Evolutionary conservation across 2,797 vertebrate genomes (phyloP), one percentile per base, ranked within the genome.

Genomic region (Acridotheres tristis): DNA sequence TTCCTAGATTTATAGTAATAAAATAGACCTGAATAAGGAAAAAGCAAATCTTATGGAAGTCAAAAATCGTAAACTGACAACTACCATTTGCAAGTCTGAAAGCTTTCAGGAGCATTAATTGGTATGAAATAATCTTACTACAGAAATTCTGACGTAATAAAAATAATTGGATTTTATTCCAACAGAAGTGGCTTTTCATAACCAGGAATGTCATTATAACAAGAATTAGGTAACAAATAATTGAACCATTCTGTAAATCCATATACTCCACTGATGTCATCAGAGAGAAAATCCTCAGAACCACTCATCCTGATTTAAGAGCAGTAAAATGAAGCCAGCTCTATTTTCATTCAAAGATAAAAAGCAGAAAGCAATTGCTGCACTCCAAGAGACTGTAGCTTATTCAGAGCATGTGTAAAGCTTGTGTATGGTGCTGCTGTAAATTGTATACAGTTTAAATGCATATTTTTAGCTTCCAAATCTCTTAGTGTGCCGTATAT

Each of bases 131-230:
- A 50, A 57, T n/a, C 20, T 68, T 68, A 36, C 32, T 58, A 13
- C 25, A 90, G 36, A 90, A 88, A 85, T 79, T 86, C n/a, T 62
- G 40, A 69, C 19, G 47, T 51, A 76, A 84, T 76, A 75, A 80
- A 75, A 85, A 53, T 67, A 91, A 93, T 29, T 88, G 72, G 71
- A 85, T 94, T 96, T 93, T 69, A 75, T 88, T 95, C 88, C n/a
- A 77, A 23, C 75, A 71, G 53, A 93, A 90, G 71, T 92, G 36
- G 43, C 29, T 85, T 88, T 91, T 89, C 18, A 43, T 82, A 72
- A 71, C 19, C 57, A 78, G 55, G 34, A 93, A 89, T 74, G 53
- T 57, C 83, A 77, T 50, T 90, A 30, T 79, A 85, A 80, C 7
- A 9, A 85, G 38, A 92, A 80, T 92, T 84, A 94, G 45, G 7